Conservation (phyloP, 2,797 vertebrate species). For the Petrocephalus sullivani region DNA sequence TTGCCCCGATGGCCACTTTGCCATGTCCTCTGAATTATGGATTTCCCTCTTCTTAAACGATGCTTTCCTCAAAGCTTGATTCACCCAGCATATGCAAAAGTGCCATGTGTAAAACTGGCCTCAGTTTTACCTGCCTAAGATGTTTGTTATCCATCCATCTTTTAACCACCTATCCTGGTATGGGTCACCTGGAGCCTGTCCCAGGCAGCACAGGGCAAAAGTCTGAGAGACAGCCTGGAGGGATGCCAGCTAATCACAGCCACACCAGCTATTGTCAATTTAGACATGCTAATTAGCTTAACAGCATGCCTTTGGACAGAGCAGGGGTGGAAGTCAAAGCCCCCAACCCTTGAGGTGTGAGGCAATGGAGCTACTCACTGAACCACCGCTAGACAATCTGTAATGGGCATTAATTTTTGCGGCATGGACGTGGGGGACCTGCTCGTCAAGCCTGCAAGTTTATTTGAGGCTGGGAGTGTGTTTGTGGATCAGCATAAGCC, state of each 20-base stretch:
- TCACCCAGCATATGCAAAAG: not conserved
- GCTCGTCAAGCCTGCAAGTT: conserved; percentile 32
- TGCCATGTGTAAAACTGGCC: not conserved
- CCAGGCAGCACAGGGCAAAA: not conserved
- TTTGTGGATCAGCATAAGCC: not conserved
- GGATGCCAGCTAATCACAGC: not conserved
- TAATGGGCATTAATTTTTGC: conserved; percentile 45
- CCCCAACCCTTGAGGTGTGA: not conserved
- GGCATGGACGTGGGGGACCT: conserved; percentile 33
- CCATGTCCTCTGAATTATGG: not conserved
- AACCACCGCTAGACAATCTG: not conserved
- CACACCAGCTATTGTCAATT: not conserved
- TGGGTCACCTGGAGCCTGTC: not conserved
- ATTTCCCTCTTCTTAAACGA: not conserved
- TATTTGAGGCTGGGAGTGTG: not conserved
- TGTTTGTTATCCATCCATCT: not conserved
- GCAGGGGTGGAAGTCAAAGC: not conserved
- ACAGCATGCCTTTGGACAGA: not conserved
- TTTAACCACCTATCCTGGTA: not conserved
- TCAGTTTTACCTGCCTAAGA: not conserved
- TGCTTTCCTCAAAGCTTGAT: not conserved
- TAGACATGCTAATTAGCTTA: not conserved
- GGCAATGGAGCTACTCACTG: not conserved
- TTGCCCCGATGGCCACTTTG: not conserved
- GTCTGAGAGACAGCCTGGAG: not conserved